Evolutionary conservation across 2,113 vertebrate species (phyloP).

Genomic region (Myrmecophaga tridactyla): DNA sequence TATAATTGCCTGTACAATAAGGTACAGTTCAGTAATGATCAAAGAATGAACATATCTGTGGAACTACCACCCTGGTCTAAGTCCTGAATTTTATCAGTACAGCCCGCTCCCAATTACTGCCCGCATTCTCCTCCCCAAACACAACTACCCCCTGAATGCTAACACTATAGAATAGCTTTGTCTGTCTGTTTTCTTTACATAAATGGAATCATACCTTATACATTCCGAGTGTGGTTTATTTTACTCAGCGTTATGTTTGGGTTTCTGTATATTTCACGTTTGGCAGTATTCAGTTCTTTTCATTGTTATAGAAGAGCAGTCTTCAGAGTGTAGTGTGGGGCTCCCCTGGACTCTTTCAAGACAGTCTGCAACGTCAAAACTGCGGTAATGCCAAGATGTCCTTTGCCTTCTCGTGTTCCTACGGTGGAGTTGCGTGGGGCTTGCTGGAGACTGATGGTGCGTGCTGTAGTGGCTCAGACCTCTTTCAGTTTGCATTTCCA

Average conservation of each 20-base stretch:
- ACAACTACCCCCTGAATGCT: too few relatives aligned
- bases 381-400: not conserved
- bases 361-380: not conserved
- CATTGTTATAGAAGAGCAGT: not conserved
- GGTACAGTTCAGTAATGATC: not conserved
- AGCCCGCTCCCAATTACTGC: not conserved
- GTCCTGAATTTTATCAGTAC: not conserved
- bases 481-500: not conserved
- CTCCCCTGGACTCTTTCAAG: not conserved
- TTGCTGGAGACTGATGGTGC: not conserved
- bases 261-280: not conserved
- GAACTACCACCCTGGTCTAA: not conserved
- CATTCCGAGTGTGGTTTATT: not conserved
- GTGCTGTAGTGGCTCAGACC: not conserved
- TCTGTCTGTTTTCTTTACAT: not conserved
- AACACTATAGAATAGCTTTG: not conserved
- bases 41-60: not conserved
- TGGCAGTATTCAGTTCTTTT: not conserved
- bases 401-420: accelerated
- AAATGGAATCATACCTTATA: accelerated
- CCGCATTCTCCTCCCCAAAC: not conserved
- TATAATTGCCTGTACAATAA: not conserved
- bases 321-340: not conserved
- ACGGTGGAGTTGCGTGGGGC: accelerated
- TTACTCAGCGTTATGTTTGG: not conserved